These are phyloP conservation scores for Xenopus petersii DNA, from an alignment of 2,797 vertebrate species.

Conservation along the genomic window DNA sequence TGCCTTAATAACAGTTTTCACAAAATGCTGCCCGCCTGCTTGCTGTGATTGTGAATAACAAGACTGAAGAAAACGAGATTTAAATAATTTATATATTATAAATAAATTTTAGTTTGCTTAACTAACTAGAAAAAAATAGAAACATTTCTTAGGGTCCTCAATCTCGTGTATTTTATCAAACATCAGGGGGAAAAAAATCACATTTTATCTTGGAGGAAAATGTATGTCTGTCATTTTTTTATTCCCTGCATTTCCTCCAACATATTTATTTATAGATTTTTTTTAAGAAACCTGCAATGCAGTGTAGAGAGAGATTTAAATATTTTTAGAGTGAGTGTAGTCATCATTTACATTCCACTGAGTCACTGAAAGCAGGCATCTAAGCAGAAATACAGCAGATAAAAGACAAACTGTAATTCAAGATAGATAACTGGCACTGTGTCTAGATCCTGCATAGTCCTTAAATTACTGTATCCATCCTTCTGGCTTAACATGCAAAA, in stretches of 20 bases:
- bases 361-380: conserved; percentile 91
- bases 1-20: too few relatives aligned
- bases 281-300: conserved; percentile 67
- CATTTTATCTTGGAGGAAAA: conserved; percentile 55
- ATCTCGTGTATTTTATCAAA: conserved; percentile 47
- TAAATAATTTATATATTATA: too few relatives aligned
- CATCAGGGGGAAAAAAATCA: conserved; percentile 60
- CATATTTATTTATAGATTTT: conserved; percentile 52
- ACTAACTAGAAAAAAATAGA: too few relatives aligned
- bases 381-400: conserved; percentile 95
- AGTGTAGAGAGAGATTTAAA: conserved; percentile 75
- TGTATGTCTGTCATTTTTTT: conserved; percentile 54
- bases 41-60: too few relatives aligned
- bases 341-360: conserved; percentile 96
- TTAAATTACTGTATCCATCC: conserved; percentile 74
- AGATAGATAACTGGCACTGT: conserved; percentile 95
- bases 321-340: conserved; percentile 72
- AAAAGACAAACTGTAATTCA: conserved; percentile 99
- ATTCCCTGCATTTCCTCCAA: conserved; percentile 56
- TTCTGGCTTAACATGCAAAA: conserved; percentile 64
- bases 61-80: too few relatives aligned
- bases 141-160: conserved; percentile 48
- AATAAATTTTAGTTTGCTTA: too few relatives aligned
- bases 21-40: too few relatives aligned
- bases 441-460: conserved; percentile 91